phyloP scores from a whole-genome alignment of 2,888 invertebrate species.

The Drosophila subsilvestris region DNA sequence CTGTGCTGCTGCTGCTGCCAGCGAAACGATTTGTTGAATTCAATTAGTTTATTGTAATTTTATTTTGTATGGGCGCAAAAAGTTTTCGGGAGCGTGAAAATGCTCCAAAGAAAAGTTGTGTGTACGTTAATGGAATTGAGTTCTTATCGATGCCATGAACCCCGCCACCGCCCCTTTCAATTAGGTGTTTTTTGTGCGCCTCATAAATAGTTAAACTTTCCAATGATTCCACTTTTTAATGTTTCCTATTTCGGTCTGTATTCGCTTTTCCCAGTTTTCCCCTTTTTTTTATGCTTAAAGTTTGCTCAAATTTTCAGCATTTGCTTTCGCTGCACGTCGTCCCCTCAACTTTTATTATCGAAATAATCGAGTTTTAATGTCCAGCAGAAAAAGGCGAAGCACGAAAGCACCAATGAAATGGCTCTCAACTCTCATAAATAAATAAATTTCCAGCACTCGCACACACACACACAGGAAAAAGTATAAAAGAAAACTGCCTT shows the following conservation, averaged over 20 bases:
- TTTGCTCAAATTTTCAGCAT: constrained; percentile 25
- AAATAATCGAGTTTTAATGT: constrained; percentile 72
- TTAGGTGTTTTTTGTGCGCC: constrained; percentile 40
- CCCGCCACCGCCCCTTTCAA: constrained; percentile 43
- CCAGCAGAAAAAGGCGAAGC: constrained; percentile 25
- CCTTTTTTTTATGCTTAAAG: constrained; percentile 13
- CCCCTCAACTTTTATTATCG: constrained; percentile 64
- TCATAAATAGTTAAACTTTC: constrained; percentile 52
- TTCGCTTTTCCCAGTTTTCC: neutral
- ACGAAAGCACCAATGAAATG: constrained; percentile 38
- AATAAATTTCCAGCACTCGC: constrained; percentile 50
- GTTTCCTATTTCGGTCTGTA: constrained; percentile 11
- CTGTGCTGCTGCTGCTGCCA: constrained; percentile 2
- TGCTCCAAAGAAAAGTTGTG: constrained; percentile 10
- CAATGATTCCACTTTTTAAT: constrained; percentile 44
- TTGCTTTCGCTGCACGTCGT: constrained; percentile 63
- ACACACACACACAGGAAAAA: neutral
- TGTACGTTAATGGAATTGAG: constrained; percentile 12
- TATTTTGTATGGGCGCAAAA: constrained; percentile 48
- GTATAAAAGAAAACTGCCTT: constrained; percentile 54
- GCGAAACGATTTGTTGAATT: constrained; percentile 73
- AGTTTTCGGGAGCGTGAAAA: constrained; percentile 28
- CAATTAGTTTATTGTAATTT: constrained; percentile 75
- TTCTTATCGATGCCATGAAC: neutral
- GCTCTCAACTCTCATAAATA: constrained; percentile 58